Evolutionary conservation across 1,140 invertebrate genomes (phyloP), one percentile per base, ranked within the genome.

Genomic region (Cephus cinctus): DNA sequence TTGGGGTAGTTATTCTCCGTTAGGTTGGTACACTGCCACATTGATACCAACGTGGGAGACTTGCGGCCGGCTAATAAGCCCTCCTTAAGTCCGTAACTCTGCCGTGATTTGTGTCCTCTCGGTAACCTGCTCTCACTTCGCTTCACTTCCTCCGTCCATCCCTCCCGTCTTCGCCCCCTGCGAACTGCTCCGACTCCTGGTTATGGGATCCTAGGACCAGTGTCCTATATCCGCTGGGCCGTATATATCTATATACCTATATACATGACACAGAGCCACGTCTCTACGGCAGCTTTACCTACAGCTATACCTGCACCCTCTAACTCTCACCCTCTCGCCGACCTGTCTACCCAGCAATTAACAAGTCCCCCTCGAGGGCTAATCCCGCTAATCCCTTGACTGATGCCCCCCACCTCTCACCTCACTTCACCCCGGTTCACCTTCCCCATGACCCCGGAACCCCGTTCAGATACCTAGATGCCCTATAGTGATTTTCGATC

Each of bases 311-410:
- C 25, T 39, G 27, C 27, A 22, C 41, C 30, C 48, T 41, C 44
- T 42, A 22, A 15, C 4, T 21, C 50, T 41, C 36, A 30, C 18
- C 31, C 27, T 23, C 48, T 27, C 32, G 27, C 51, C 27, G 47
- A 38, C 34, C 54, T 50, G 61, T 54, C 57, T 43, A 57, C 57
- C 54, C 57, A 65, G 67, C 67, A 70, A 70, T 70, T 70, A 70
- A 70, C 67, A 63, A 70, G 67, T 70, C 58, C 59, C 65, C 67
- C 63, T 63, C 60, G 54, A 63, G 51, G 57, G 60, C 61, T 70
- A 67, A 70, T 70, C 67, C 65, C 49, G 56, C 64, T 70, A 70
- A 70, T 68, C 61, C 67, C 64, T 68, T 70, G 67, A 70, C 67
- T 70, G 67, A 70, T 70, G 63, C 61, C 56, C 54, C 54, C 47